Base-by-base conservation (phyloP, 1,140 invertebrate species). In the Lutraria rhynchaena region DNA sequence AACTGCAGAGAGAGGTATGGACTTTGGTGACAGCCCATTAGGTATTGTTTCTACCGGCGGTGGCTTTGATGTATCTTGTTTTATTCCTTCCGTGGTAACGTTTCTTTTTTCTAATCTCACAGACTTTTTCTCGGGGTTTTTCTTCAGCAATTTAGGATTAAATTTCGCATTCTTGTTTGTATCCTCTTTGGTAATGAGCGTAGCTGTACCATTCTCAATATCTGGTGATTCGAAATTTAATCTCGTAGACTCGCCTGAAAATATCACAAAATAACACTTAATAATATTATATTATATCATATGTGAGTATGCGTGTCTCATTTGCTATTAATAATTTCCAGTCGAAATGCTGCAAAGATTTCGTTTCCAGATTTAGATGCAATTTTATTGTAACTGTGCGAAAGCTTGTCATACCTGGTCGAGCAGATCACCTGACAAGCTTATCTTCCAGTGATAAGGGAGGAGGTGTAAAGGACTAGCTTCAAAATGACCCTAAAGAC, bases 1-100 rank as follows among this genome's bases (percentile, higher is more conserved):
- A 17, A 75, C 58, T 37, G 73, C n/a, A 49, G n/a, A 22, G 0
- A 75, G 73, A n/a, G 73, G 73, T 22, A 75, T 22, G 31, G 51
- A 22, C n/a, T 5, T 55, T 55, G 51, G 51, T 55, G 44, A 4
- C 4, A 29, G 0, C 27, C 13, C 35, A 3, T 49, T 37, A 0
- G 24, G 1, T n/a, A 67, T 17, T 7, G 15, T 44, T 41, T 19
- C 35, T 2, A 37, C 37, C 13, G 31, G 35, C 4, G 35, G 15
- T 15, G 4, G 13, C 24, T 24, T 44, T 41, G 60, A 63, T n/a
- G 17, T 15, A 49, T 5, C 24, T 46, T 17, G 17, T 61, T 4
- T 61, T 3, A 37, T 35, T 33, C 37, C 58, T 3, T 17, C 31
- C 27, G 19, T 31, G 3, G 41, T 7, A 19, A 2, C 3, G 31